Evolutionary conservation across 2,113 vertebrate species (phyloP), one percentile per base, ranked within the genome.

Genomic region (Amia ocellicauda): DNA sequence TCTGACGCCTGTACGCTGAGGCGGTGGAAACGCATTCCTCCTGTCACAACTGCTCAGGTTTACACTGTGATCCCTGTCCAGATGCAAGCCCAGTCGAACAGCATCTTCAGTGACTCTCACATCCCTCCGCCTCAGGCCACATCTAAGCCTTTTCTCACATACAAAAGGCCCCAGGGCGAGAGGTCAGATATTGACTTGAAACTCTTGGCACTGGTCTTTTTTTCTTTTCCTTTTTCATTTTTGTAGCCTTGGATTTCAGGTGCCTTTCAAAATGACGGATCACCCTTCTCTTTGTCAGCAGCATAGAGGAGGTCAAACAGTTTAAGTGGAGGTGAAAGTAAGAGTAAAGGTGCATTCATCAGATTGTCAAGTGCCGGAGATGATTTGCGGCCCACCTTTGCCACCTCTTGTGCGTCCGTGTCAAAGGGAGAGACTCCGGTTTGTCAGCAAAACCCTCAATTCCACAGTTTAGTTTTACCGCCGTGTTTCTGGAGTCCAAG

Each of bases 181-280:
- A 56, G 53, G 53, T 56, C 53, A 56, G 53, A 29, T 28, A 26
- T 17, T 26, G n/a, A 56, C 53, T 29, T 31, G 3, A n/a, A 19
- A n/a, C 53, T 31, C 17, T 56, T 56, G 53, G 29, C 53, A 56
- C 16, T n/a, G n/a, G 31, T 14, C 27, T 17, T 28, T n/a, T 56
- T 28, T 55, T 24, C 23, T 16, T 11, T 20, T 54, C n/a, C n/a
- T n/a, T n/a, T n/a, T n/a, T n/a, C n/a, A n/a, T n/a, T n/a, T n/a
- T n/a, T n/a, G n/a, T n/a, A 14, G 16, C 26, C 8, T 28, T 29
- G 26, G 53, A 17, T 42, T 58, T 22, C 19, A 42, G 22, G 22
- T 58, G 56, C 36, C 31, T 23, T 20, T 58, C 56, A 40, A 42
- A 58, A 58, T 42, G 36, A 58, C n/a, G 36, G 29, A 23, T 41